phyloP scores from a whole-genome alignment of 2,888 invertebrate genomes.

The Hypsopygia costalis region DNA sequence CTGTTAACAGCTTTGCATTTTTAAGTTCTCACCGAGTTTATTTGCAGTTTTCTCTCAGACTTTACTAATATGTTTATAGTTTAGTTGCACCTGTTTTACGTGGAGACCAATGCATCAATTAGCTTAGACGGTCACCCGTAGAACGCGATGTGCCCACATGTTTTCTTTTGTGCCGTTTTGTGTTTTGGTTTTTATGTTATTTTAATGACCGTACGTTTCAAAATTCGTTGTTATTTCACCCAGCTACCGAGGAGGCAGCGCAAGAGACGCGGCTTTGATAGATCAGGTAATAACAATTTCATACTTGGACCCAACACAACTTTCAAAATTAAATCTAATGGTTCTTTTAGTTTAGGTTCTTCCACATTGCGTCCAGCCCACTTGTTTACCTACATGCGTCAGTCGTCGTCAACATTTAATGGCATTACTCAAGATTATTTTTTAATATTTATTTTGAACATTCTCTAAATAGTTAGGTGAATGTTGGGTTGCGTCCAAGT shows the following conservation, averaged over 20 bases:
- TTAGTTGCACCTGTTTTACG: constrained; percentile 55
- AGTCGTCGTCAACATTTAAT: not conserved
- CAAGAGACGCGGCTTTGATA: constrained; percentile 82
- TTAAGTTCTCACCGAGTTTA: constrained; percentile 67
- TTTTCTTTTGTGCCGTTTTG: constrained; percentile 76
- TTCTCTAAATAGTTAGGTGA: constrained; percentile 27
- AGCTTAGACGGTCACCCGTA: constrained; percentile 27
- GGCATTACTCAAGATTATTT: constrained; percentile 4
- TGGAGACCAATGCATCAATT: constrained; percentile 22
- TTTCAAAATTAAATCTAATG: constrained; percentile 13
- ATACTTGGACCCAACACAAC: constrained; percentile 68
- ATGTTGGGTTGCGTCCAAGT: constrained; percentile 76
- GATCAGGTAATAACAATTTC: constrained; percentile 73
- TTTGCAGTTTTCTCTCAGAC: constrained; percentile 69
- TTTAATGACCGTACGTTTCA: constrained; percentile 73
- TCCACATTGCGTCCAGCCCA: not conserved
- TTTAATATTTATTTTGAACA: constrained; percentile 2
- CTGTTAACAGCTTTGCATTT: constrained; percentile 68
- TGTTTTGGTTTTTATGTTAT: constrained; percentile 74
- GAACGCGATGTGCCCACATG: constrained; percentile 44
- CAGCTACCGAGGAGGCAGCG: constrained; percentile 81
- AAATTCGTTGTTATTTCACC: constrained; percentile 79
- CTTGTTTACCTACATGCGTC: too few relatives aligned
- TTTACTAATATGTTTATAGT: constrained; percentile 65
- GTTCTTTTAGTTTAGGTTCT: not conserved